Base-by-base conservation (phyloP, 1,140 invertebrate genomes). In the Pogonus chalceus region DNA sequence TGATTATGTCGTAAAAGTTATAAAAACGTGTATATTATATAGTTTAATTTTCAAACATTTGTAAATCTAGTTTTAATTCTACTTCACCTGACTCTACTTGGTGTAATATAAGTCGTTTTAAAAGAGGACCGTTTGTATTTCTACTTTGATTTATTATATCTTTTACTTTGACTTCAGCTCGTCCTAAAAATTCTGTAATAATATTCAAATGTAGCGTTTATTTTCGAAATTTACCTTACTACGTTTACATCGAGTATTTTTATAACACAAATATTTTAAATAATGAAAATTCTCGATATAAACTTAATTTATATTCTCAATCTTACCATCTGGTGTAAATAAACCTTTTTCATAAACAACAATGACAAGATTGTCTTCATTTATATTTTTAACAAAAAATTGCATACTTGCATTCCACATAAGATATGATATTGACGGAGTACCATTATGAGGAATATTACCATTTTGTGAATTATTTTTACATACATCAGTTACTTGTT, bases 321-420 rank as follows among this genome's bases (percentile, higher is more conserved):
- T 61, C 60, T 72, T 67, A 90, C 86, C 85, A 72, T 90, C 85
- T 16, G 87, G 87, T 57, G 82, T 82, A 63, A 85, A 90, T 43
- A 83, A 75, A 61, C 86, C 85, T 64, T 84, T 81, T 63, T 88
- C 85, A 64, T 82, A 87, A n/a, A 89, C 85, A 14, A 82, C 83
- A 49, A 91, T 79, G 59, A 82, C 85, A 4, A 91, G 72, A 12
- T 85, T 80, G 67, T 90, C 88, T 64, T 86, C 79, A 9, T 80
- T 63, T 2, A 89, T 63, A 67, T 88, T 82, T 62, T 83, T 82
- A 18, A 90, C 78, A 56, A 83, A 78, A 68, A 91, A 90, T 69
- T 90, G 87, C 87, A 90, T 90, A n/a, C 83, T 83, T 14, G 79
- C 75, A 68, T 90, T 87, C 87, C 87, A 91, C 54, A 84, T 73